Conservation (phyloP, 2,888 invertebrate genomes). For the Ceriagrion tenellum region DNA sequence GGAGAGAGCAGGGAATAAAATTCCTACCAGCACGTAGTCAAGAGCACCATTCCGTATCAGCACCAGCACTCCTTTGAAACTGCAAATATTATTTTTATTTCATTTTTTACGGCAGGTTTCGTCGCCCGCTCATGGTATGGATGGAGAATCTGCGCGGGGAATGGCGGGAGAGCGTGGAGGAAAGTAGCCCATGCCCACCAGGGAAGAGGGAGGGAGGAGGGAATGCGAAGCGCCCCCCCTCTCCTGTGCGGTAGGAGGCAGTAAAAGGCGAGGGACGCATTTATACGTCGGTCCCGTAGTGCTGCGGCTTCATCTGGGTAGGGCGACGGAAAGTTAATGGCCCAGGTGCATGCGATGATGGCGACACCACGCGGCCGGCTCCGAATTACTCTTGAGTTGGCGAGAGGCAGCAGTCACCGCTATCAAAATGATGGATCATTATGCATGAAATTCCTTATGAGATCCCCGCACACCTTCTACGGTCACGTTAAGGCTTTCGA, state of each 20-base stretch:
- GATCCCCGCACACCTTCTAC: neutral
- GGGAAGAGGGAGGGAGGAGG: too few relatives aligned
- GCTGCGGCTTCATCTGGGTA: constrained; percentile 11
- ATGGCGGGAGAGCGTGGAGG: neutral
- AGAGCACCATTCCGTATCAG: neutral
- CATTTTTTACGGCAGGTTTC: too few relatives aligned
- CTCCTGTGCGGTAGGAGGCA: neutral
- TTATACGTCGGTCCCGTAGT: neutral
- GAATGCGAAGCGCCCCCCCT: too few relatives aligned
- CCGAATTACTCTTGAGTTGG: neutral
- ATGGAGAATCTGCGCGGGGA: neutral
- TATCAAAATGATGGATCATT: constrained; percentile 13
- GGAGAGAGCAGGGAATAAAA: neutral
- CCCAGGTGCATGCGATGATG: constrained; percentile 11
- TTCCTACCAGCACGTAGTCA: neutral
- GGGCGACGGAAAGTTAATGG: neutral
- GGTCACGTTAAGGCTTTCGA: neutral
- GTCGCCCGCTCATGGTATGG: too few relatives aligned
- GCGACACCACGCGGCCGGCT: neutral
- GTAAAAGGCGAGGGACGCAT: neutral
- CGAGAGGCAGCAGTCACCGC: neutral
- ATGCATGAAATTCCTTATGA: neutral
- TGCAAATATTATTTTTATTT: too few relatives aligned
- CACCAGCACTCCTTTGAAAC: too few relatives aligned
- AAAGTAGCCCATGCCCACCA: neutral